Percentiles rank a stretch among this genome's conserved stretches.
These are phyloP conservation scores for Platichthys stellatus DNA, from an alignment of 2,113 vertebrate species.

Conservation along the genomic window DNA sequence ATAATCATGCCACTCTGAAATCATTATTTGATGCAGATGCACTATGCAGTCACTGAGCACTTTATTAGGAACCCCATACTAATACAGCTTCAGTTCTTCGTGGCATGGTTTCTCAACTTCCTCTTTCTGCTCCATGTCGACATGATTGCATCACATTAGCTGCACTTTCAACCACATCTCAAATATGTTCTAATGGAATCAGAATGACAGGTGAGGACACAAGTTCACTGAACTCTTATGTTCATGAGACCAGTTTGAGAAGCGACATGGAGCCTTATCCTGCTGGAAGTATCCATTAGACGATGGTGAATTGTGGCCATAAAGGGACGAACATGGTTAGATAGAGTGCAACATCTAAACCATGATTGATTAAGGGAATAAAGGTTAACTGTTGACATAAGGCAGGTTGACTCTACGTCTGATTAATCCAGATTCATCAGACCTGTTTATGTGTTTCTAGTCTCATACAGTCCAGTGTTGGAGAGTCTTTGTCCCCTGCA, in stretches of 20 bases:
- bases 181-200: not conserved
- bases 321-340: too few species aligned
- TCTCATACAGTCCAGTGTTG: too few species aligned
- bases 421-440: too few species aligned
- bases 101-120: not conserved
- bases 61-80: not conserved
- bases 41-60: not conserved
- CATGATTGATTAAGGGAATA: too few species aligned
- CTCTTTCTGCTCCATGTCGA: not conserved
- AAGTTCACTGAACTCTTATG: not conserved
- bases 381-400: too few species aligned
- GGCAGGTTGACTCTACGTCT: too few species aligned
- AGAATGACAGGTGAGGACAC: not conserved
- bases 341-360: too few species aligned
- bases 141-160: not conserved
- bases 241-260: not conserved
- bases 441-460: too few species aligned
- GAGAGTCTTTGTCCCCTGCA: too few species aligned
- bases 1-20: slow-evolving; percentile 48
- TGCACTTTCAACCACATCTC: not conserved
- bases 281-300: not conserved
- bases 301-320: too few species aligned
- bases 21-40: slow-evolving; percentile 38
- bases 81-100: not conserved
- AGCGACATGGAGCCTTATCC: not conserved